phyloP scores from a whole-genome alignment of 1,140 invertebrate genomes.

The Micrasema minimum region DNA sequence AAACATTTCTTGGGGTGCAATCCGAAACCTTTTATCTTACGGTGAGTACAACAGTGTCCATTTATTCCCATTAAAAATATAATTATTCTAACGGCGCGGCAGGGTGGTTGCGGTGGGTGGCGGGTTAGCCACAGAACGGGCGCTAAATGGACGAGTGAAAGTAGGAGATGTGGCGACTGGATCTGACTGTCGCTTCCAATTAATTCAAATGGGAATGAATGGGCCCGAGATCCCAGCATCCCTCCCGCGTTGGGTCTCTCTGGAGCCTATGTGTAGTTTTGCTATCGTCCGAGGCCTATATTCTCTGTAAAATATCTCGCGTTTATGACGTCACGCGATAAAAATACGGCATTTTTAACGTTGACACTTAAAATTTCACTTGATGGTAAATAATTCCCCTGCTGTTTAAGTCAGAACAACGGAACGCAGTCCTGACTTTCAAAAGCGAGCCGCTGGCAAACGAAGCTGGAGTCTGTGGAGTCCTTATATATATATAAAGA shows the following conservation, averaged over 20 bases:
- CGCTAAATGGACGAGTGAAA: slow-evolving; percentile 24
- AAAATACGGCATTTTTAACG: no score
- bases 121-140: slow-evolving; percentile 7
- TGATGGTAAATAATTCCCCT: no score
- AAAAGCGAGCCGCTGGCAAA: no score
- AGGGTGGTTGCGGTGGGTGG: not conserved
- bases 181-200: slow-evolving; percentile 47
- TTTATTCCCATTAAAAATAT: slow-evolving; percentile 14
- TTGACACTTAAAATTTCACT: no score
- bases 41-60: not conserved
- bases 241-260: slow-evolving; percentile 24
- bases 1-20: slow-evolving; percentile 1
- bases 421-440: no score
- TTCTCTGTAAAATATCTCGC: no score
- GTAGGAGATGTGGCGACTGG: slow-evolving; percentile 39
- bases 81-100: slow-evolving; percentile 16
- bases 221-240: slow-evolving; percentile 35
- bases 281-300: slow-evolving; percentile 6
- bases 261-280: slow-evolving; percentile 31
- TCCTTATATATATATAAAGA: no score
- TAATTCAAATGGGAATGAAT: slow-evolving; percentile 51
- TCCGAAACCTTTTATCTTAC: not conserved
- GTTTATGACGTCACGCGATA: no score
- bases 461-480: no score
- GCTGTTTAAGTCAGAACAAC: no score